phyloP scores from a whole-genome alignment of 2,888 invertebrate species.

The Sclerodermus sp. region DNA sequence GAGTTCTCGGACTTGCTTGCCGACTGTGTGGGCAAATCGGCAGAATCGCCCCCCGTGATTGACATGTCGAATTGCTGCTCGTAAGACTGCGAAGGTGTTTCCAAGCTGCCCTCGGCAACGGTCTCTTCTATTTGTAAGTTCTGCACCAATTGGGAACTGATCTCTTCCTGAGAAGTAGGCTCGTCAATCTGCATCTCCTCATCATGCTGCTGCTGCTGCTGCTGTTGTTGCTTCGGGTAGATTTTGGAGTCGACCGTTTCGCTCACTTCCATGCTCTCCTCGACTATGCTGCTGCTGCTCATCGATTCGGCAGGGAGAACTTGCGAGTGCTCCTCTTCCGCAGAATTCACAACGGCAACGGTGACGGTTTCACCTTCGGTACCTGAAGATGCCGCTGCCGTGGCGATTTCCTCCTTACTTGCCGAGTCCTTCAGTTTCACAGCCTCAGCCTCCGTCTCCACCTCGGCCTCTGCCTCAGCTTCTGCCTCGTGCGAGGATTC shows the following conservation, averaged over 20 bases:
- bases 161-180: constrained; percentile 6
- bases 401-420: too few relatives aligned
- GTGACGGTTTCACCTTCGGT: constrained; percentile 14
- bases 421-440: too few relatives aligned
- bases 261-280: constrained; percentile 29
- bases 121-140: constrained; percentile 30
- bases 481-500: constrained; percentile 18
- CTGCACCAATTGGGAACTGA: constrained; percentile 9
- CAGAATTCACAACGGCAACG: too few relatives aligned
- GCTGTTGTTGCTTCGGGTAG: constrained; percentile 12
- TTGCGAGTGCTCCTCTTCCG: constrained; percentile 8
- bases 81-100: constrained; percentile 50
- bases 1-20: constrained; percentile 43
- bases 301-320: constrained; percentile 18
- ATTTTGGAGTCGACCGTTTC: constrained; percentile 25
- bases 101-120: constrained; percentile 38
- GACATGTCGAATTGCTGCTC: constrained; percentile 40
- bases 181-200: constrained; percentile 26
- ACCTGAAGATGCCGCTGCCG: too few relatives aligned
- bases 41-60: constrained; percentile 28
- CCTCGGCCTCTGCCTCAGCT: too few relatives aligned
- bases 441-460: too few relatives aligned
- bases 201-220: too few relatives aligned
- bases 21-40: constrained; percentile 50
- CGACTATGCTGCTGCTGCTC: too few relatives aligned